Percentiles rank a stretch among this genome's conserved stretches.
These are phyloP conservation scores for Meriones unguiculatus DNA, from an alignment of 2,113 vertebrate genomes.

Conservation along the genomic window DNA sequence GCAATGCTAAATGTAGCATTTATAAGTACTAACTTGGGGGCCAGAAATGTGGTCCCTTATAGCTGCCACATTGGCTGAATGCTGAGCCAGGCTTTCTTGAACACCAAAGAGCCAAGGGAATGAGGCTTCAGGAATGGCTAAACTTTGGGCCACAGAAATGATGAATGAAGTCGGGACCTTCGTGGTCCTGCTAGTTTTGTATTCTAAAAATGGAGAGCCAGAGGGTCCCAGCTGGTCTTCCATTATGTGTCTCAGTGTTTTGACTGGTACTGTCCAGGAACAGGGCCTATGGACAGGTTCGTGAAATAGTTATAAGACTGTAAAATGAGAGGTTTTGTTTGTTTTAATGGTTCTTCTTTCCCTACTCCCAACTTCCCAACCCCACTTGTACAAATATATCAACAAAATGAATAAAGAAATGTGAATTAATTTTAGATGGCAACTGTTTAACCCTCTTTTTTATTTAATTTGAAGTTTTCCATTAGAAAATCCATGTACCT, in stretches of 20 bases:
- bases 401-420: conserved; percentile 27
- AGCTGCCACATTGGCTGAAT: neutral
- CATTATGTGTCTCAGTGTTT: conserved; percentile 56
- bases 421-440: conserved; percentile 10
- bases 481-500: neutral
- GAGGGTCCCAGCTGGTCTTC: conserved; percentile 60
- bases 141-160: neutral
- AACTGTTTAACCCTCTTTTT: neutral
- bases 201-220: neutral
- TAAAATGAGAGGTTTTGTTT: neutral
- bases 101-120: neutral
- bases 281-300: neutral
- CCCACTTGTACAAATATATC: neutral
- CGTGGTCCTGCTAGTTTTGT: neutral
- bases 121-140: neutral
- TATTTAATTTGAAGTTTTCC: conserved; percentile 40
- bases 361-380: conserved; percentile 24
- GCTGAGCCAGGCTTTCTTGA: neutral
- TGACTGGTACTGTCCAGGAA: conserved; percentile 74
- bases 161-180: neutral
- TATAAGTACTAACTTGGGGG: neutral
- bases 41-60: neutral
- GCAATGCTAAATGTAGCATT: conserved; percentile 59
- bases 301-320: conserved; percentile 55
- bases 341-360: conserved; percentile 13